These are phyloP conservation scores for Neotragus pygmaeus DNA, from an alignment of 2,113 vertebrate genomes.

Conservation along the genomic window DNA sequence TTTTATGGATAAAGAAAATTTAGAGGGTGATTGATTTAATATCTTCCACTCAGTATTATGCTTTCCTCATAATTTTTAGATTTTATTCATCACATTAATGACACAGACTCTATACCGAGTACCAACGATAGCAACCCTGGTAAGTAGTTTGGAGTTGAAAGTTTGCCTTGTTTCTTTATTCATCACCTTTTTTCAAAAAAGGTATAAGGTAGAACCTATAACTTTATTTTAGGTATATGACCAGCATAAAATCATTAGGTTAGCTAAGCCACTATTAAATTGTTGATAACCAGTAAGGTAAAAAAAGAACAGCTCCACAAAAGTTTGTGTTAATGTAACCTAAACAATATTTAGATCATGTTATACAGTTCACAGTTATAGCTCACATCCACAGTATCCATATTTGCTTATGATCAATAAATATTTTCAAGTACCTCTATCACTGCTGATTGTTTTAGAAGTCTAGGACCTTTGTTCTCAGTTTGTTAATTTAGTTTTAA, in stretches of 20 bases:
- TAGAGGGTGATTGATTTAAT: neutral
- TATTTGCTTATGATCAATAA: neutral
- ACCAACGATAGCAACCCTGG: conserved; percentile 92
- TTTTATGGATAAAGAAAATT: neutral
- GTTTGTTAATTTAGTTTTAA: neutral
- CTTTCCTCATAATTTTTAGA: conserved; percentile 82
- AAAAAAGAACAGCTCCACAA: neutral
- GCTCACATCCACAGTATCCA: neutral
- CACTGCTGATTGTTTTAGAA: neutral
- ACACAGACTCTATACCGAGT: conserved; percentile 86
- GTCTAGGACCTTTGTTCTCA: neutral
- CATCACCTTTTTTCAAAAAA: neutral
- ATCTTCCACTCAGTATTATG: neutral
- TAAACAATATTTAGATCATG: neutral
- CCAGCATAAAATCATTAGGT: neutral
- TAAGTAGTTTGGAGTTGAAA: conserved; percentile 70
- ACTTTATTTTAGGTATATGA: neutral
- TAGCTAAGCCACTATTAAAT: neutral
- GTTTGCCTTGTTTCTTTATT: neutral
- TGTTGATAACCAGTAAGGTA: neutral
- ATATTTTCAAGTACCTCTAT: neutral
- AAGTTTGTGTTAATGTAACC: neutral
- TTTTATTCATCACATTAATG: conserved; percentile 87
- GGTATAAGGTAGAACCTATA: neutral
- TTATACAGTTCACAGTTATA: neutral